A percentile compares a stretch with the other conserved stretches of the same genome.
phyloP scores from a whole-genome alignment of 2,888 invertebrate genomes.

The Anarsia innoxiella region DNA sequence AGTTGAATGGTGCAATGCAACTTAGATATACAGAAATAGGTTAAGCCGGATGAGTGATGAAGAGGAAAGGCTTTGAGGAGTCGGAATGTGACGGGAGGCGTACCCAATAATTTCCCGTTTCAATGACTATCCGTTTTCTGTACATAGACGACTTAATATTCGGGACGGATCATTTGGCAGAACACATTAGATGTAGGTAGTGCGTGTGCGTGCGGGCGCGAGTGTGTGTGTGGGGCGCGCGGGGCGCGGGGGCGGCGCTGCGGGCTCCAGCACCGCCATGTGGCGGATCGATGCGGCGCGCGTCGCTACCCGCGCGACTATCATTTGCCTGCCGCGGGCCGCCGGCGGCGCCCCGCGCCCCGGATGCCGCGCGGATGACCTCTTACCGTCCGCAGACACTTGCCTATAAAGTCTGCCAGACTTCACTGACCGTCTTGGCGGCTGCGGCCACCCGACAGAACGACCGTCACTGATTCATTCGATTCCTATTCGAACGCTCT shows the following conservation, averaged over 20 bases:
- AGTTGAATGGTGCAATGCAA: too few species aligned
- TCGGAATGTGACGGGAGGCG: not conserved
- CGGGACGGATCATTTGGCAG: conserved; percentile 66
- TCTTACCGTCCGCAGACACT: conserved; percentile 24
- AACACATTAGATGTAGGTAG: conserved; percentile 53
- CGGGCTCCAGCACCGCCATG: conserved; percentile 37
- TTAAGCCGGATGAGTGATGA: too few species aligned
- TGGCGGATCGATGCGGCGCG: conserved; percentile 66
- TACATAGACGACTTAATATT: conserved; percentile 45
- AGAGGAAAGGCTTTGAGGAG: too few species aligned
- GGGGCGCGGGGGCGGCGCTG: conserved; percentile 27
- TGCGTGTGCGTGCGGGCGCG: conserved; percentile 18
- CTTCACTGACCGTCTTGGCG: conserved; percentile 13
- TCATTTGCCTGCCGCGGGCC: conserved; percentile 66
- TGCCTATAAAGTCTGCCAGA: conserved; percentile 25
- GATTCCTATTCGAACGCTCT: too few species aligned
- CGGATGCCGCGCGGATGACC: conserved; percentile 28
- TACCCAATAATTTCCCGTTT: conserved; percentile 17
- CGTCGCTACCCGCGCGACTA: conserved; percentile 49
- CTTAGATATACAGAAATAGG: too few species aligned
- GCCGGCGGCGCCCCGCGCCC: conserved; percentile 11
- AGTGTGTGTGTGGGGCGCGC: conserved; percentile 50
- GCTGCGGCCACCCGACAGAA: not conserved
- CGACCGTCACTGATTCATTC: not conserved
- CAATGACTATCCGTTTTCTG: conserved; percentile 34